Conservation (phyloP, 2,113 vertebrate genomes). For the Enhydra lutris region DNA sequence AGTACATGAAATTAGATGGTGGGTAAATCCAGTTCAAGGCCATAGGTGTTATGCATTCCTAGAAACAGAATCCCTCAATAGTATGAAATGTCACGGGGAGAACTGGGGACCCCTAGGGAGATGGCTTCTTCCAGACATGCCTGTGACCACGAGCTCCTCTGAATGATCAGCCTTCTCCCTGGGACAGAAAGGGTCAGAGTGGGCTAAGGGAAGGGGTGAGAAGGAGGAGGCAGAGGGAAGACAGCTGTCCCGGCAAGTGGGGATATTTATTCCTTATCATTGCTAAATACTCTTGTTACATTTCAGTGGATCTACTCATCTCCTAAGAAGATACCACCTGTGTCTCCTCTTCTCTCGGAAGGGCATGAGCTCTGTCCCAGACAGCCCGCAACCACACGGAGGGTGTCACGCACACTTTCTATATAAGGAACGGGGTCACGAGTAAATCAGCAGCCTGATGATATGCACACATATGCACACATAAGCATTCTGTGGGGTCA, state of each 20-base stretch:
- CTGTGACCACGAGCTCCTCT: background rate
- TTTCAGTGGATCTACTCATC: background rate
- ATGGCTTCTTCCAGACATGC: background rate
- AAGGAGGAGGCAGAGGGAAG: background rate
- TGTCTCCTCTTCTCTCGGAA: slow-evolving; percentile 8
- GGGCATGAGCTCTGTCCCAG: slow-evolving; percentile 6
- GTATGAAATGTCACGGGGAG: background rate
- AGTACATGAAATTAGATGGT: background rate
- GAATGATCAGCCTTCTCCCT: background rate
- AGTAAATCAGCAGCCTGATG: background rate
- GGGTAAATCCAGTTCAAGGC: background rate
- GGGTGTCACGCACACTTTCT: background rate
- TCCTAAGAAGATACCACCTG: slow-evolving; percentile 40
- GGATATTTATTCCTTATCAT: slow-evolving; percentile 41
- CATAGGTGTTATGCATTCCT: background rate
- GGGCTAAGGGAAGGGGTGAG: background rate
- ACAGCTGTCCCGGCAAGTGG: slow-evolving; percentile 35
- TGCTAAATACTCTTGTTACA: background rate
- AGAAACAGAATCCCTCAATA: background rate
- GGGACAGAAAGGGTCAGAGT: background rate
- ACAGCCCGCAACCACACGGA: background rate
- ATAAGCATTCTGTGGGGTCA: no score
- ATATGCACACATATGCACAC: background rate
- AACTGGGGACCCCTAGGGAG: background rate
- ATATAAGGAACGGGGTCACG: background rate